Evolutionary conservation across 2,888 invertebrate species (phyloP).

Genomic region (Gastrophysa polygoni): DNA sequence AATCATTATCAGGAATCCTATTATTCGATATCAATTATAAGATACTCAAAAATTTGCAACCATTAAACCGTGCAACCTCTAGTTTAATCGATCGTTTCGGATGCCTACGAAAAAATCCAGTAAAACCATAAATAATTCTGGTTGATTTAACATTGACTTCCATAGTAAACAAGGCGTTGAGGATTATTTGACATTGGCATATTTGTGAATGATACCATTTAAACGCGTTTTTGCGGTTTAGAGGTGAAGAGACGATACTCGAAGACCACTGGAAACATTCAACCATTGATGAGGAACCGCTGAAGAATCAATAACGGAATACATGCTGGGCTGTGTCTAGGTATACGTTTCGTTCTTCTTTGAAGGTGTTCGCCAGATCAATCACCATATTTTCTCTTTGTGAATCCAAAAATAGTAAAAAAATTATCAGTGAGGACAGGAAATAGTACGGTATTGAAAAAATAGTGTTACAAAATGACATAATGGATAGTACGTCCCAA

Average conservation of each 20-base stretch:
- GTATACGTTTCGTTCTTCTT: too few relatives aligned
- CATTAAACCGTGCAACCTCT: slow-evolving; percentile 28
- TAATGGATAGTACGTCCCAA: too few relatives aligned
- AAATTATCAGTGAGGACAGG: too few relatives aligned
- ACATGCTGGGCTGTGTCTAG: too few relatives aligned
- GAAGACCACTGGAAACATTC: not conserved
- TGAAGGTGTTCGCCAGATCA: too few relatives aligned
- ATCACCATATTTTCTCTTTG: too few relatives aligned
- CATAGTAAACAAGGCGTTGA: slow-evolving; percentile 40
- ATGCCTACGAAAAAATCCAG: slow-evolving; percentile 10
- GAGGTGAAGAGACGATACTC: not conserved
- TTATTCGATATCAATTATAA: not conserved
- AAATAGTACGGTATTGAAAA: too few relatives aligned
- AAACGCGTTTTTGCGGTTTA: not conserved
- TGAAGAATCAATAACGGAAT: not conserved
- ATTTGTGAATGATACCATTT: slow-evolving; percentile 36
- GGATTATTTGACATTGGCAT: slow-evolving; percentile 39
- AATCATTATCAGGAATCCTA: not conserved
- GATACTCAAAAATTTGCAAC: not conserved
- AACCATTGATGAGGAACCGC: not conserved
- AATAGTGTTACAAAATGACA: too few relatives aligned
- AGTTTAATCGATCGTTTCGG: slow-evolving; percentile 19
- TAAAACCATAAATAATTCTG: slow-evolving; percentile 12
- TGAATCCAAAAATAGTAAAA: too few relatives aligned
- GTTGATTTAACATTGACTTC: slow-evolving; percentile 43